Base-by-base conservation (phyloP, 2,113 vertebrate genomes). In the Potamarius usumacintae region DNA sequence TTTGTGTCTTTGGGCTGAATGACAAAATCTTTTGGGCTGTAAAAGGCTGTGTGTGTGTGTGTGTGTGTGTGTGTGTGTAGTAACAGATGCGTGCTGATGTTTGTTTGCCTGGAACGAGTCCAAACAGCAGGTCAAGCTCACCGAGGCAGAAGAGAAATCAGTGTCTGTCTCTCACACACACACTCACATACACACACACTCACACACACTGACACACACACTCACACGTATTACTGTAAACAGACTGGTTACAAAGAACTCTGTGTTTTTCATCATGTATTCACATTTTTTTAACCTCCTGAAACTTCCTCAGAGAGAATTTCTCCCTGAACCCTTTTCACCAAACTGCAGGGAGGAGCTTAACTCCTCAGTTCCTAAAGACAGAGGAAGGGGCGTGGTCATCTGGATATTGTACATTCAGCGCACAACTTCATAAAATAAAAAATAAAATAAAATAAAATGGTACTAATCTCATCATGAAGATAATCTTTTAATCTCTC, bases 41-140 rank as follows among this genome's bases (percentile, higher is more conserved):
- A 94, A 96, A 96, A 93, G 94, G 92, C 92, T 90, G 86, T 42
- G 89, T 58, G 91, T 91, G 92, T 94, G 94, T 94, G 88, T 89
- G 92, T 94, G 94, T 94, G 88, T 89, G 91, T 89, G 89, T 94
- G 94, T 93, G 88, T 90, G 91, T 94, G 93, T 94, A 93, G 94
- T 92, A 92, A 94, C 93, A 96, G 96, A 97, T 97, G 94, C 90
- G 90, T 90, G 93, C 92, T 93, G 96, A 96, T 95, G 93, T 94
- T 90, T 88, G 67, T 89, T 92, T 89, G 93, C 96, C 97, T 87
- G 91, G 87, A 96, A 96, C 95, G 81, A 94, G 87, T 93, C 90
- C 87, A 25, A 90, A 93, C 93, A 71, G 87, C 57, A 86, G 92
- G 87, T 92, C 92, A 88, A 95, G 95, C 92, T 92, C 95, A 92